Base-by-base conservation (phyloP, 2,888 invertebrate genomes). In the Strigamia transsilvanica region DNA sequence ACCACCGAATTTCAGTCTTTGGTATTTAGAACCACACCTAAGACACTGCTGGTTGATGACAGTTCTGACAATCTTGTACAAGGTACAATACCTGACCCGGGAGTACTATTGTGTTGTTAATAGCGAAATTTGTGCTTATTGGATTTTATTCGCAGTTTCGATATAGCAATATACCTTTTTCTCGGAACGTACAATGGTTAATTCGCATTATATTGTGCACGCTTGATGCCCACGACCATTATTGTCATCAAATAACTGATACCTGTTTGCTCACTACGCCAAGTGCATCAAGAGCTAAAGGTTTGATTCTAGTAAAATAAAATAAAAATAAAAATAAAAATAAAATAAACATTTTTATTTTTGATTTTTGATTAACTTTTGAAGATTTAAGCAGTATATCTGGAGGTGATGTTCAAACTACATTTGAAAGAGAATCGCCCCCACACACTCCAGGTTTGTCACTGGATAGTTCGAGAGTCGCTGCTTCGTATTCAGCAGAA, bases 31-130 rank as follows among this genome's bases (percentile, higher is more conserved):
- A 87, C 93, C 96, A 0, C 94, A 96, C 87, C 92, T 93, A 13
- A 90, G 99, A 4, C 91, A 95, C 66, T 94, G 94, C 85, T 99
- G 99, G 99, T 91, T 99, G 18, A 94, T 95, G 91, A 92, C 98
- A 0, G 89, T 98, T 23, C 92, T 98, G 15, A 96, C 99, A 15
- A 92, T 99, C 82, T 90, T 99, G 0, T 99, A 99, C 87, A 99
- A 99, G 93, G 97, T 96, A 88, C 12, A 56, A 38, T n/a, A 13
- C 61, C 13, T 80, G 27, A 27, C 27, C 27, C 27, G 3, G 27
- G 27, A 27, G 27, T 27, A 27, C n/a, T 27, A 82, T 12, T 51
- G 21, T 23, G 21, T 61, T 61, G 9, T 21, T 9, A 61, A 5
- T 61, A 27, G 6, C 1, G 7, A 23, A 66, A 66, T 23, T 27